Percentiles rank a stretch among this genome's conserved stretches.
These are phyloP conservation scores for Prolemur simus DNA, from an alignment of 2,113 vertebrate species.

Conservation along the genomic window DNA sequence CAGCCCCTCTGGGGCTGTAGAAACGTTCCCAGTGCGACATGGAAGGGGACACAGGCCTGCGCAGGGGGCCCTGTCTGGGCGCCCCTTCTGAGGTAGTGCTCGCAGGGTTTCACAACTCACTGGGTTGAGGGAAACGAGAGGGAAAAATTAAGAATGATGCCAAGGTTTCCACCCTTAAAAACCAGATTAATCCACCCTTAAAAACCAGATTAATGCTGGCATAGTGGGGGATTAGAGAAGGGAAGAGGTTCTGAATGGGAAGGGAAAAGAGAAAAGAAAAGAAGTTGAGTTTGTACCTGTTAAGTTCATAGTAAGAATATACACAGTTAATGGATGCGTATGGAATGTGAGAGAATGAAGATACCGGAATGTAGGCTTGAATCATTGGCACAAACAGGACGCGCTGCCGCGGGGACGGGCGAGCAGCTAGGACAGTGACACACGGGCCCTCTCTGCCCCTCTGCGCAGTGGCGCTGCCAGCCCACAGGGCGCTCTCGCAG, in stretches of 20 bases:
- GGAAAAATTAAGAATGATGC: not conserved
- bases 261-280: not conserved
- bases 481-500: not conserved
- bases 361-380: no score
- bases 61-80: not conserved
- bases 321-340: not conserved
- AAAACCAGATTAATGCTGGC: not conserved
- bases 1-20: not conserved
- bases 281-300: not conserved
- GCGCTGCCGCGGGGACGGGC: not conserved
- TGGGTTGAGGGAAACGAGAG: not conserved
- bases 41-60: not conserved
- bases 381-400: not conserved
- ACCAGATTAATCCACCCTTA: not conserved
- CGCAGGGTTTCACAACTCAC: not conserved
- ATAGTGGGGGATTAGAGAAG: not conserved
- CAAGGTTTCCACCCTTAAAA: not conserved
- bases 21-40: no score
- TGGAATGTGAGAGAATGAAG: not conserved
- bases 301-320: not conserved
- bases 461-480: not conserved
- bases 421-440: no score
- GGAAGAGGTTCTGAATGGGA: not conserved
- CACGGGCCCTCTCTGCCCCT: fast-evolving
- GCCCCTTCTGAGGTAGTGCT: not conserved